Percentiles rank a stretch among this genome's conserved stretches.
phyloP scores from a whole-genome alignment of 2,113 vertebrate genomes.

The Cyprinus carpio region DNA sequence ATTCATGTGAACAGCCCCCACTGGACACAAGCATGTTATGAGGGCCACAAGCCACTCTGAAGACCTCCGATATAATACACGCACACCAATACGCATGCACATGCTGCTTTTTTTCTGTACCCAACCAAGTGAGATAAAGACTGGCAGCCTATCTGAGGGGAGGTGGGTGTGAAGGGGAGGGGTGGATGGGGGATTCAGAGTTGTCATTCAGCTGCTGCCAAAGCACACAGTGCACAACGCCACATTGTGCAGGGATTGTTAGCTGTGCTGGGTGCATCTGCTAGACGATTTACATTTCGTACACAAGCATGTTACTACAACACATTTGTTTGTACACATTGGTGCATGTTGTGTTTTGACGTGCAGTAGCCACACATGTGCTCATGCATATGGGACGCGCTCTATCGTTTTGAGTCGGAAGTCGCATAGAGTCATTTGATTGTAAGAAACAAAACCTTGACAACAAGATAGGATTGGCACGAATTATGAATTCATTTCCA shows the following conservation, averaged over 20 bases:
- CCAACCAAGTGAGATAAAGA: constrained; percentile 82
- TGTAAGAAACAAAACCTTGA: neutral
- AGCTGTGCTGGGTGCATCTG: constrained; percentile 36
- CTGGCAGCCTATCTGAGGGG: constrained; percentile 73
- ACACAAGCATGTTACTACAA: constrained; percentile 1
- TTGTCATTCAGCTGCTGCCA: constrained; percentile 60
- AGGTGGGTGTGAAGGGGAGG: constrained; percentile 53
- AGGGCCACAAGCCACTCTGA: constrained; percentile 48
- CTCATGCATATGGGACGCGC: neutral
- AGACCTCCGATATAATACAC: constrained; percentile 58
- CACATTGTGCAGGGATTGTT: constrained; percentile 49
- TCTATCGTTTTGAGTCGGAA: neutral
- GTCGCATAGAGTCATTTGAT: neutral
- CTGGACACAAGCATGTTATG: constrained; percentile 61
- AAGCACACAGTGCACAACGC: constrained; percentile 48
- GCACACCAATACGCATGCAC: constrained; percentile 59
- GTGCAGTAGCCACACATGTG: too few species aligned
- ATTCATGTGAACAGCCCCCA: constrained; percentile 65
- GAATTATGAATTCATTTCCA: too few species aligned
- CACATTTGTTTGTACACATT: constrained; percentile 39
- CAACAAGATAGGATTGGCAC: too few species aligned
- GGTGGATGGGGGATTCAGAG: constrained; percentile 40
- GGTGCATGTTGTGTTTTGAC: neutral
- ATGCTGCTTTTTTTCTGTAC: constrained; percentile 74
- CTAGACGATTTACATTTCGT: constrained; percentile 31